Evolutionary conservation across 2,113 vertebrate species (phyloP).

Genomic region (Bagarius yarrelli): DNA sequence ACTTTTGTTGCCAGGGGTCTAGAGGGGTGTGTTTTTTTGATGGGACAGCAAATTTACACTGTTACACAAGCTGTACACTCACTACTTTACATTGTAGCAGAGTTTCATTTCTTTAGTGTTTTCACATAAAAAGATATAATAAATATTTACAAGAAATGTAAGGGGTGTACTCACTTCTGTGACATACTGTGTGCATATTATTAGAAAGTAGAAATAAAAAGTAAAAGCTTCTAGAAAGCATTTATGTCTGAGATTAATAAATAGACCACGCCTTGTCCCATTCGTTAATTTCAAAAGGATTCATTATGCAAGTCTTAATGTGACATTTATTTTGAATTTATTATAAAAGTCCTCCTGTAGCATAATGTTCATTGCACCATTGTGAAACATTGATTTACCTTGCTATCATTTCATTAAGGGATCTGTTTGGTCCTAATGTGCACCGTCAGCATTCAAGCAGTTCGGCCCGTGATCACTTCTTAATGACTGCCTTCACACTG

Average conservation of each 20-base stretch:
- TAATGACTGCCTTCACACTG: slow-evolving; percentile 40
- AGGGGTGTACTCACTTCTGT: too few species aligned
- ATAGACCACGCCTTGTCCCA: slow-evolving; percentile 9
- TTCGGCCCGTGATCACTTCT: slow-evolving; percentile 43
- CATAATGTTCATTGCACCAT: slow-evolving; percentile 27
- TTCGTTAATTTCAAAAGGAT: slow-evolving; percentile 22
- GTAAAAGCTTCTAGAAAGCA: slow-evolving; percentile 26
- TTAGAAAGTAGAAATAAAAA: not conserved
- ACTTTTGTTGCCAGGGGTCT: too few species aligned
- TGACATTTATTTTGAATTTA: slow-evolving; percentile 30
- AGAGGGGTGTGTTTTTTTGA: too few species aligned
- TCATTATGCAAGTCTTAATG: slow-evolving; percentile 19
- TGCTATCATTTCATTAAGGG: slow-evolving; percentile 38
- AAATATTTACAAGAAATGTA: too few species aligned
- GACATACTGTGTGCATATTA: too few species aligned
- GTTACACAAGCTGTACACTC: too few species aligned
- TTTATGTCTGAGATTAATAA: slow-evolving; percentile 28
- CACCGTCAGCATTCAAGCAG: slow-evolving; percentile 31
- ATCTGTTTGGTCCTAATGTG: slow-evolving; percentile 25
- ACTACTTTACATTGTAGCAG: too few species aligned
- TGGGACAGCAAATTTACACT: too few species aligned
- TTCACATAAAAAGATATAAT: too few species aligned
- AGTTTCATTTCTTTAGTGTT: too few species aligned
- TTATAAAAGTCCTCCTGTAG: slow-evolving; percentile 17
- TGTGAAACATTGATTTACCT: slow-evolving; percentile 28